A percentile compares a stretch with the other conserved stretches of the same genome.
Conservation (phyloP, 2,888 invertebrate species). For the Meiosimyza decipiens region DNA sequence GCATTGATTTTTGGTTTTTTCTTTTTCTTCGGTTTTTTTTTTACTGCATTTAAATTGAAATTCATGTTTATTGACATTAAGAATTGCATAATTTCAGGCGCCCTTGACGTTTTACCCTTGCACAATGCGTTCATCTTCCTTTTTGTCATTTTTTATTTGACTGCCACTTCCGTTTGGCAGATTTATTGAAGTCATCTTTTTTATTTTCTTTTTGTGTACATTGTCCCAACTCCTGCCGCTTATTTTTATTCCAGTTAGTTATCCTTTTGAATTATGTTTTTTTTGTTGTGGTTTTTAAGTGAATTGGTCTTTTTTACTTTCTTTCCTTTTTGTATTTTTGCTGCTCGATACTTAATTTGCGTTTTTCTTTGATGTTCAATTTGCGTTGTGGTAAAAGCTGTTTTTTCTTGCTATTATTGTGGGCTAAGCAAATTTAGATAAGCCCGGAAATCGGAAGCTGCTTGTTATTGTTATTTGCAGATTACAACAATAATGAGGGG, state of each 20-base stretch:
- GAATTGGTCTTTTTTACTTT: neutral
- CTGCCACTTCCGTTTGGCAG: conserved; percentile 10
- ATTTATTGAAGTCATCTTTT: conserved; percentile 28
- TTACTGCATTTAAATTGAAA: conserved; percentile 43
- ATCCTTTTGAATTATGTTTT: neutral
- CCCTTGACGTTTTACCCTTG: conserved; percentile 10
- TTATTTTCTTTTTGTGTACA: conserved; percentile 35
- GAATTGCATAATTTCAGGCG: conserved; percentile 42
- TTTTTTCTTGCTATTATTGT: neutral
- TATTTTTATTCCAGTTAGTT: neutral
- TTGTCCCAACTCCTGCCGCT: conserved; percentile 10
- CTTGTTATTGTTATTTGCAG: neutral
- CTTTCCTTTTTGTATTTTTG: neutral
- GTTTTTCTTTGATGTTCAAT: conserved; percentile 55
- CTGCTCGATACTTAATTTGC: conserved; percentile 37
- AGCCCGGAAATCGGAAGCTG: conserved; percentile 17
- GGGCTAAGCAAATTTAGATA: conserved; percentile 8
- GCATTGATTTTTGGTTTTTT: conserved; percentile 54
- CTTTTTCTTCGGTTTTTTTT: conserved; percentile 34
- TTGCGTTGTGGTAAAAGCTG: conserved; percentile 20
- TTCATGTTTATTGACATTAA: conserved; percentile 59
- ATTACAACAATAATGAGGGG: conserved; percentile 3
- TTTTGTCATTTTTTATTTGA: conserved; percentile 18
- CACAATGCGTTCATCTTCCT: conserved; percentile 4
- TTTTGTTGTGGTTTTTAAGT: conserved; percentile 18